phyloP scores from a whole-genome alignment of 1,140 invertebrate genomes.

The Lithobius niger region DNA sequence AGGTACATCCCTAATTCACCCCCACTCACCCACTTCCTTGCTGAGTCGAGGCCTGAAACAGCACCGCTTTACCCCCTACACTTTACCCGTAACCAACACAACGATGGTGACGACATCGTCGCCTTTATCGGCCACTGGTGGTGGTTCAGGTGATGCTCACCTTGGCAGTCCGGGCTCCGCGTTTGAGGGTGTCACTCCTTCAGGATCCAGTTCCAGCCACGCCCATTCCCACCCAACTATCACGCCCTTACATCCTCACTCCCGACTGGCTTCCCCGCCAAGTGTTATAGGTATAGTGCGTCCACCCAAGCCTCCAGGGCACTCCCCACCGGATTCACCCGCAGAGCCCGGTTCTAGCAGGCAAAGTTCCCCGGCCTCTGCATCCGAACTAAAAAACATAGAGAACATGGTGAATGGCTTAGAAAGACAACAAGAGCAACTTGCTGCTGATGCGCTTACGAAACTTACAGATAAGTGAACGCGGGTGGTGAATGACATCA shows the following conservation, averaged over 20 bases:
- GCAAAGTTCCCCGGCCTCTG: slow-evolving; percentile 19
- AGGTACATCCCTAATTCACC: too few species aligned
- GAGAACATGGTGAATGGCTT: slow-evolving; percentile 93
- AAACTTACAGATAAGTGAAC: slow-evolving; percentile 25
- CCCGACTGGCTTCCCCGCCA: slow-evolving; percentile 4
- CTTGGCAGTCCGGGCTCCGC: slow-evolving; percentile 45
- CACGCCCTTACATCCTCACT: slow-evolving; percentile 1
- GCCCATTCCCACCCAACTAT: slow-evolving; percentile 11
- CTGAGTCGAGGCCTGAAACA: slow-evolving; percentile 36
- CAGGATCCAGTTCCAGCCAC: slow-evolving; percentile 20
- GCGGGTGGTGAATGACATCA: too few species aligned
- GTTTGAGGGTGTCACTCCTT: slow-evolving; percentile 54
- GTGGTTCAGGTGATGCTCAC: slow-evolving; percentile 17
- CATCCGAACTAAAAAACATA: slow-evolving; percentile 75
- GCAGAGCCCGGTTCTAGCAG: slow-evolving; percentile 8
- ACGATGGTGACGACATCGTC: slow-evolving; percentile 25
- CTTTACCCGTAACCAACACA: slow-evolving; percentile 44
- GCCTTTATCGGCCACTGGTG: slow-evolving; percentile 23
- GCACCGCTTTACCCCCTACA: slow-evolving; percentile 72
- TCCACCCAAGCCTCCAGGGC: slow-evolving; percentile 23
- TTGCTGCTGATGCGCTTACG: slow-evolving; percentile 16
- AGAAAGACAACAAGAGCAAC: slow-evolving; percentile 37
- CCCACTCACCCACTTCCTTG: slow-evolving; percentile 6
- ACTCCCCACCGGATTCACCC: slow-evolving; percentile 12
- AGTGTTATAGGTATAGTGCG: slow-evolving; percentile 23